A percentile compares a stretch with the other conserved stretches of the same genome.
phyloP scores from a whole-genome alignment of 2,888 invertebrate species.

The Dyspetes luteomarginatus region DNA sequence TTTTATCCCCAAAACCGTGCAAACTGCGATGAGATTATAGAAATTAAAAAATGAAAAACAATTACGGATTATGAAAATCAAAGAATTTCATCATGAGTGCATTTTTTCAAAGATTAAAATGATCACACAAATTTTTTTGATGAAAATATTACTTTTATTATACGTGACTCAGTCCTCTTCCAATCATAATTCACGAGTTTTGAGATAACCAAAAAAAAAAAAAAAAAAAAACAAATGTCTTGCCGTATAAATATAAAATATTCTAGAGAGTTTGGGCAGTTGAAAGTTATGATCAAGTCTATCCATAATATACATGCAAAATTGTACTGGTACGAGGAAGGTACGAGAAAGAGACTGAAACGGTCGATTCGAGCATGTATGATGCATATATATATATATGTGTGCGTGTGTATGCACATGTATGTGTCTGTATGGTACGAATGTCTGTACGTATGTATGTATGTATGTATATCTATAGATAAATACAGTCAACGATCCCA shows the following conservation, averaged over 20 bases:
- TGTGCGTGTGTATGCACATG: too few species aligned
- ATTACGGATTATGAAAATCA: too few species aligned
- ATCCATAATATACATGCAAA: conserved; percentile 8
- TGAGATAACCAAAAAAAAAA: background rate
- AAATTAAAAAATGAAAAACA: too few species aligned
- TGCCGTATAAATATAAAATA: background rate
- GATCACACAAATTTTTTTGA: too few species aligned
- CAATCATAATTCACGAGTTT: background rate
- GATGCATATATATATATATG: background rate
- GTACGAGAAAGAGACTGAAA: background rate
- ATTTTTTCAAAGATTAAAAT: too few species aligned
- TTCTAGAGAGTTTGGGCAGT: background rate
- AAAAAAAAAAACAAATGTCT: background rate
- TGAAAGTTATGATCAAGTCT: background rate
- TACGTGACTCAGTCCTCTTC: too few species aligned
- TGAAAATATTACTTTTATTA: too few species aligned
- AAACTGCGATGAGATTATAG: too few species aligned
- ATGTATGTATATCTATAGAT: background rate
- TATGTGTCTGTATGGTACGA: background rate
- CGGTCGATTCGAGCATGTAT: background rate
- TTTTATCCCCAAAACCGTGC: too few species aligned
- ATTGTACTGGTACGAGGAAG: conserved; percentile 7
- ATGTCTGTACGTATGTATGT: too few species aligned
- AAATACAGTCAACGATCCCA: conserved; percentile 8
- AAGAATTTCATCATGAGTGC: too few species aligned